Base-by-base conservation (phyloP, 30 jellyfish, hydroid and myxozoan genomes). In the Pseudorhiza aurosa region DNA sequence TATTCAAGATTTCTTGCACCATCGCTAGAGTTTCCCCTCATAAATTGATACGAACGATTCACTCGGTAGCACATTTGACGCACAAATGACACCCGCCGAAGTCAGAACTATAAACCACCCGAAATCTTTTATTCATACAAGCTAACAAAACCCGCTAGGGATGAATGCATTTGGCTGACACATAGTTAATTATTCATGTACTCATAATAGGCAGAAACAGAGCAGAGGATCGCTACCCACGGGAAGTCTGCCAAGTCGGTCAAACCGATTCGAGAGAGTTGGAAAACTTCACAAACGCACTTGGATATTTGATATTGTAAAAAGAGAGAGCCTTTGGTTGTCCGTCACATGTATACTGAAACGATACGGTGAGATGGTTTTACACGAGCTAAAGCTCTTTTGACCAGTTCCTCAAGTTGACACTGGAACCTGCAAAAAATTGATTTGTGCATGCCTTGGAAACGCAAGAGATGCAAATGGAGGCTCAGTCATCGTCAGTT, bases 81-180 rank as follows among this genome's bases (percentile, higher is more conserved):
- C 62, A 53, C 9, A 10, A 53, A 10, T 64, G 77, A 31, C 83
- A 70, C 83, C 58, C 65, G 67, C 27, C 82, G 44, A 9, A 68
- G 9, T 40, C 46, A 42, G 53, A 35, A 42, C 72, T 51, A 70
- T 70, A 45, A 70, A 57, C 83, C 83, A 70, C 83, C 83, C 47
- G 83, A 53, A 70, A 26, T 47, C 83, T 70, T 44, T 70, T 70
- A 47, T 70, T 50, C 53, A 57, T 40, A 10, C 70, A 46, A 70
- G 67, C 83, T 50, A 70, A 70, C 72, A 70, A 50, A 47, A 70
- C 83, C 83, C 24, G 83, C 83, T 36, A 46, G 5, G 65, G 49
- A 18, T 70, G 83, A 70, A 70, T 70, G 83, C 83, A 70, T 25
- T 46, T 45, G 33, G 68, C 83, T 53, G 49, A 70, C 83, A 53